Evolutionary conservation across 2,113 vertebrate species (phyloP).

Genomic region (Dicerorhinus sumatrensis): DNA sequence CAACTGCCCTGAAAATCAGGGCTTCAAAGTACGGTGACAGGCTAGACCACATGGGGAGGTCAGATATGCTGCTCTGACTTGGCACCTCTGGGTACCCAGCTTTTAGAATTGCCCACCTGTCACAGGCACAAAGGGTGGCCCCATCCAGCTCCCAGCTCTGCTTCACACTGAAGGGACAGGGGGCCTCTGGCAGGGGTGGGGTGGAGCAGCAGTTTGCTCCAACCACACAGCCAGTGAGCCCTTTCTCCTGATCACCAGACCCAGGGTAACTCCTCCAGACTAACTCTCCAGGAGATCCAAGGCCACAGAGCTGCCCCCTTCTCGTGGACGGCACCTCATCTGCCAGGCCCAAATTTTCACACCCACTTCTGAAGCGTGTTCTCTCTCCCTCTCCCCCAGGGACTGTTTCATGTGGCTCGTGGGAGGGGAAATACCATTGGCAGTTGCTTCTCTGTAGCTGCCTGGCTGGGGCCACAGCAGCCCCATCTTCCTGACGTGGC

Average conservation of each 20-base stretch:
- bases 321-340: background rate
- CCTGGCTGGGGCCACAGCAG: background rate
- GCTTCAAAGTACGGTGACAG: background rate
- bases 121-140: background rate
- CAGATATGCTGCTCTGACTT: background rate
- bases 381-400: background rate
- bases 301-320: background rate
- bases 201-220: background rate
- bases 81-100: background rate
- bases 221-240: background rate
- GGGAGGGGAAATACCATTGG: background rate
- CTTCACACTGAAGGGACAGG: background rate
- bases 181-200: background rate
- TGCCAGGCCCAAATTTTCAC: conserved; percentile 62
- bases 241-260: background rate
- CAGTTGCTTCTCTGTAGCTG: conserved; percentile 9
- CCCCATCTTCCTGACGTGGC: conserved; percentile 6
- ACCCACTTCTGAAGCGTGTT: conserved; percentile 55
- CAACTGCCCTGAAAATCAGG: background rate
- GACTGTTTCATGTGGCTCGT: conserved; percentile 70
- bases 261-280: background rate
- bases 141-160: background rate
- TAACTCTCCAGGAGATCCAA: background rate
- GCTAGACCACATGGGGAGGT: background rate
- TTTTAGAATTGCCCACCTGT: background rate